A percentile compares a stretch with the other conserved stretches of the same genome.
These are phyloP conservation scores for Pachliopta kotzebuea DNA, from an alignment of 2,888 invertebrate species.

Conservation along the genomic window DNA sequence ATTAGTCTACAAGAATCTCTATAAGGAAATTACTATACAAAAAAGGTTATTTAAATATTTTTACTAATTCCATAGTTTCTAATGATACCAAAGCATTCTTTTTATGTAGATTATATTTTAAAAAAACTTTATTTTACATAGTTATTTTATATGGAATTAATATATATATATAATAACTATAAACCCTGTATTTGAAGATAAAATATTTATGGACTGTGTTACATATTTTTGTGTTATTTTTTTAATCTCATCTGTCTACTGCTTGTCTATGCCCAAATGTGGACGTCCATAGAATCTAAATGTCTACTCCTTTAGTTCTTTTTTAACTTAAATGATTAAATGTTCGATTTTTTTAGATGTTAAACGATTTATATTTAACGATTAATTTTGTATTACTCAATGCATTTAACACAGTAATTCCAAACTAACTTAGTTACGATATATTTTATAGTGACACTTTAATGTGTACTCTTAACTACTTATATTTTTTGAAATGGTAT, in stretches of 20 bases:
- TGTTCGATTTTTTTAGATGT: background rate
- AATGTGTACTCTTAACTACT: slow-evolving; percentile 21
- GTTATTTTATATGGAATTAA: background rate
- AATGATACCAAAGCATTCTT: slow-evolving; percentile 30
- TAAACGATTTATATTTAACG: background rate
- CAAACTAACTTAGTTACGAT: slow-evolving; percentile 14
- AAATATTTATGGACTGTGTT: slow-evolving; percentile 4
- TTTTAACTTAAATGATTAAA: background rate
- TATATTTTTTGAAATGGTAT: too few relatives aligned
- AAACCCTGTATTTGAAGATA: too few relatives aligned
- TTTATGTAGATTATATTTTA: slow-evolving; percentile 7
- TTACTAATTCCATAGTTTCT: slow-evolving; percentile 22
- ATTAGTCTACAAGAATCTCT: slow-evolving; percentile 26
- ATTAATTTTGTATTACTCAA: slow-evolving; percentile 17
- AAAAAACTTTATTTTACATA: background rate
- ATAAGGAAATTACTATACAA: background rate
- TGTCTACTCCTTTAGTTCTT: background rate
- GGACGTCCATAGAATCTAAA: background rate
- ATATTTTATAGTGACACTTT: slow-evolving; percentile 17
- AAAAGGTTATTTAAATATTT: slow-evolving; percentile 1
- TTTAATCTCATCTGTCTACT: background rate
- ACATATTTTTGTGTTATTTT: slow-evolving; percentile 26
- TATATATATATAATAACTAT: background rate
- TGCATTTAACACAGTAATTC: slow-evolving; percentile 26
- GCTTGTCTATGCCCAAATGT: background rate